A percentile compares a stretch with the other conserved stretches of the same genome.
phyloP scores from a whole-genome alignment of 1,140 invertebrate genomes.

The Diachasmimorpha longicaudata region DNA sequence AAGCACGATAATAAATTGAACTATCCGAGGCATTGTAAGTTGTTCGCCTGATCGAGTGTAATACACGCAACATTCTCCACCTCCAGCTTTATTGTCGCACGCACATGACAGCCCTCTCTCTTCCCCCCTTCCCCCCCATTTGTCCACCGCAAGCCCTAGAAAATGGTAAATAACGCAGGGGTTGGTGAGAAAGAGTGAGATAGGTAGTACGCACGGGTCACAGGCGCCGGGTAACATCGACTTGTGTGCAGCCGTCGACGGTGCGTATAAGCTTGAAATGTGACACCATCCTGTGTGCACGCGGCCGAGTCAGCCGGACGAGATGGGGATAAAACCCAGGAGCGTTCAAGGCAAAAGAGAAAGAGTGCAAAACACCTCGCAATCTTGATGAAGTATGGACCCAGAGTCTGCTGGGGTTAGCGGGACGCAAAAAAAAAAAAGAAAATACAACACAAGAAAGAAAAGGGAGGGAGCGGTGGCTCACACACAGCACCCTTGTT shows the following conservation, averaged over 20 bases:
- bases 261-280: constrained; percentile 52
- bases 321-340: constrained; percentile 16
- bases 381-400: neutral
- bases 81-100: neutral
- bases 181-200: neutral
- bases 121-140: neutral
- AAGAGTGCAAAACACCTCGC: neutral
- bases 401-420: neutral
- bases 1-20: neutral
- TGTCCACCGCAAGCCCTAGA: neutral
- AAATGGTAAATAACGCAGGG: neutral
- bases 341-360: constrained; percentile 1
- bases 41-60: neutral
- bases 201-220: constrained; percentile 17
- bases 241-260: constrained; percentile 27
- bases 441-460: neutral
- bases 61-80: neutral
- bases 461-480: neutral
- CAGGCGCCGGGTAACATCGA: constrained; percentile 15
- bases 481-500: neutral
- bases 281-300: constrained; percentile 42
- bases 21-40: neutral
- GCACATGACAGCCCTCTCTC: neutral
- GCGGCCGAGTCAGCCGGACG: constrained; percentile 24
- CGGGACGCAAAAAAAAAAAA: neutral